phyloP scores from a whole-genome alignment of 2,113 vertebrate species.

The Gopherus flavomarginatus region DNA sequence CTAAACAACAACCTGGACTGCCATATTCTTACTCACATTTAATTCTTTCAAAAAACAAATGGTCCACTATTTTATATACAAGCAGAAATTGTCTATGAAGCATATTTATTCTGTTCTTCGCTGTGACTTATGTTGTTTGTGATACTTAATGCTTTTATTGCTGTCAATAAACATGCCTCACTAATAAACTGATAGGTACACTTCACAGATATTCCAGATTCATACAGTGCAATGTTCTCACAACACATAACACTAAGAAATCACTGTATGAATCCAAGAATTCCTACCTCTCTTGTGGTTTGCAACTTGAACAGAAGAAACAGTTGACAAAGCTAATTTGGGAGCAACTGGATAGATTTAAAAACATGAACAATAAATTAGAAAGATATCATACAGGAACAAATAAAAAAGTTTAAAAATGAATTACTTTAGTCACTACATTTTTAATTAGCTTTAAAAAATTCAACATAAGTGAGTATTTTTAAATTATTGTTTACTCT shows the following conservation, averaged over 20 bases:
- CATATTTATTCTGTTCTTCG: background rate
- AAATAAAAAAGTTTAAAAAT: conserved; percentile 63
- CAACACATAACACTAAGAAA: conserved; percentile 78
- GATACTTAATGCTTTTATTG: conserved; percentile 42
- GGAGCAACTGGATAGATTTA: conserved; percentile 91
- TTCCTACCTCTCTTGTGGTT: conserved; percentile 98
- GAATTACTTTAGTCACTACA: conserved; percentile 34
- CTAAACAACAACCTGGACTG: conserved; percentile 1
- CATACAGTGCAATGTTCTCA: conserved; percentile 83
- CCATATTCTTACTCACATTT: conserved; percentile 1
- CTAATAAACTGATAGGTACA: conserved; percentile 76
- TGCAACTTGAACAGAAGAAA: conserved; percentile 95
- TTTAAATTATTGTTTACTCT: background rate
- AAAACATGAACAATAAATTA: conserved; percentile 83
- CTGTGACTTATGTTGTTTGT: conserved; percentile 24
- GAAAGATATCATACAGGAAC: conserved; percentile 63
- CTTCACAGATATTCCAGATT: conserved; percentile 85
- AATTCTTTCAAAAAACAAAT: conserved; percentile 59
- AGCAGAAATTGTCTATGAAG: conserved; percentile 29
- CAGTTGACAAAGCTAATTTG: conserved; percentile 94
- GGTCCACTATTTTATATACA: conserved; percentile 28
- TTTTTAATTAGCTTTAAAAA: conserved; percentile 26
- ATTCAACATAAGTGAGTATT: conserved; percentile 3
- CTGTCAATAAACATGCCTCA: conserved; percentile 71
- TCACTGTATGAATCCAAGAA: conserved; percentile 89